These are phyloP conservation scores for Percopsis omiscomaycus DNA, from an alignment of 2,797 vertebrate species.

Conservation along the genomic window DNA sequence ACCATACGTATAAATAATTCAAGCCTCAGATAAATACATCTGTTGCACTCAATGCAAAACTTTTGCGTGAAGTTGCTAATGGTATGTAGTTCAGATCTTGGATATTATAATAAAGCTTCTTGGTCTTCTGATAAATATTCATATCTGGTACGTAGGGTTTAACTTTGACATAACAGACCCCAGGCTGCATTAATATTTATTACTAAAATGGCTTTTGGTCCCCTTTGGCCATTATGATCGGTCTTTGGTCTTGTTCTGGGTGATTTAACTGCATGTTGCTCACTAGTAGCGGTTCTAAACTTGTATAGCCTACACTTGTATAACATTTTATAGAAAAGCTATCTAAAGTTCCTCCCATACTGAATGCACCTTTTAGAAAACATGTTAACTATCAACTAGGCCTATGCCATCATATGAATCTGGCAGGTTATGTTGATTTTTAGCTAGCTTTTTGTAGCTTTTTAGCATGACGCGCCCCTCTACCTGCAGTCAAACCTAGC, in stretches of 20 bases:
- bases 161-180: conserved; percentile 16
- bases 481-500: conserved; percentile 82
- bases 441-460: neutral
- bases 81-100: conserved; percentile 8
- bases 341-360: too few species aligned
- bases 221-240: neutral
- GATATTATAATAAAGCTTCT: conserved; percentile 31
- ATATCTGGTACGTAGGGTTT: conserved; percentile 24
- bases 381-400: too few species aligned
- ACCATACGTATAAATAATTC: neutral
- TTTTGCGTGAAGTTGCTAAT: conserved; percentile 8
- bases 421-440: too few species aligned
- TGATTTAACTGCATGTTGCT: neutral
- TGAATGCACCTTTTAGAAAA: too few species aligned
- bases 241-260: neutral
- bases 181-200: conserved; percentile 19
- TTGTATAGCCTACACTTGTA: too few species aligned
- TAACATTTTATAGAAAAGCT: too few species aligned
- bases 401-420: too few species aligned
- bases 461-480: neutral
- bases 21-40: neutral
- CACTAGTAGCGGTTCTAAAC: neutral
- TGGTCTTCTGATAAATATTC: conserved; percentile 45
- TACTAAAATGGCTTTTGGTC: neutral
- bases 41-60: neutral